These are phyloP conservation scores for Gallinago undulata DNA, from an alignment of 2,113 vertebrate species.

Conservation along the genomic window DNA sequence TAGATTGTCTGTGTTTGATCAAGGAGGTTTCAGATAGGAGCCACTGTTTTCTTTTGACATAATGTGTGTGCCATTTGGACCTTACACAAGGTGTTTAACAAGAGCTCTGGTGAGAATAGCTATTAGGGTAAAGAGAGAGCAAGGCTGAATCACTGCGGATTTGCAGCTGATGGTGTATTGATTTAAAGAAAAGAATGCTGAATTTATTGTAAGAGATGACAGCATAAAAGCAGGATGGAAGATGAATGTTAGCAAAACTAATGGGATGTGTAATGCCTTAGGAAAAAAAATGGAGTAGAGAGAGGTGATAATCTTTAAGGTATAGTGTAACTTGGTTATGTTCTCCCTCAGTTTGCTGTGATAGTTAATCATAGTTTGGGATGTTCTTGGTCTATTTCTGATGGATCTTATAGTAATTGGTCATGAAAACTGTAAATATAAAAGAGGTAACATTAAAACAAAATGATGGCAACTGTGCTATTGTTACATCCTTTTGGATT, in stretches of 20 bases:
- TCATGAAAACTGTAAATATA: background rate
- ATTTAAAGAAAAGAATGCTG: constrained; percentile 43
- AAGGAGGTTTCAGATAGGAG: background rate
- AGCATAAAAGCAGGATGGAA: constrained; percentile 25
- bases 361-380: constrained; percentile 23
- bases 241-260: constrained; percentile 37
- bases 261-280: constrained; percentile 33
- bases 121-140: background rate
- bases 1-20: background rate
- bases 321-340: background rate
- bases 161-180: constrained; percentile 31
- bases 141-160: background rate
- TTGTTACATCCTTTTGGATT: background rate
- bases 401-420: background rate
- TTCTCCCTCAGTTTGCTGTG: background rate
- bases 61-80: background rate
- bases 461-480: background rate
- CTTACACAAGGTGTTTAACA: background rate
- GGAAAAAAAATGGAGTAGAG: background rate
- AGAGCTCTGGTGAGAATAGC: background rate
- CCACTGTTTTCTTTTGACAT: background rate
- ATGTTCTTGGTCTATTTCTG: background rate
- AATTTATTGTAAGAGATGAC: constrained; percentile 32
- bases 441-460: background rate
- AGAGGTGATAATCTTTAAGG: background rate